A percentile compares a stretch with the other conserved stretches of the same genome.
phyloP scores from a whole-genome alignment of 2,797 vertebrate genomes.

The Manis crassicaudata region DNA sequence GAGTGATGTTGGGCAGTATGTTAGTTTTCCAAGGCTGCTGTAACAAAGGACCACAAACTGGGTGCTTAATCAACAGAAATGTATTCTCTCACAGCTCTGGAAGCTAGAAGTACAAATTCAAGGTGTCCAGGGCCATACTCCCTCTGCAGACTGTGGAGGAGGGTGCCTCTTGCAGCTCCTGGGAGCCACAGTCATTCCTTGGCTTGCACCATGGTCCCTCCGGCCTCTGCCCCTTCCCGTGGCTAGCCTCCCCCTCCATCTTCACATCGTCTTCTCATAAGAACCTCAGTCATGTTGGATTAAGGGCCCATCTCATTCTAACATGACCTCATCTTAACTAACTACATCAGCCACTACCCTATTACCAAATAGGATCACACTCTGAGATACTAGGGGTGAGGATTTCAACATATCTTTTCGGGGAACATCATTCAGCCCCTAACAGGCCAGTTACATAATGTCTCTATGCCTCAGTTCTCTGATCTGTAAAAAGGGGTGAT shows the following conservation, averaged over 20 bases:
- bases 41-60: background rate
- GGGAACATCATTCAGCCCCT: background rate
- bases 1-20: background rate
- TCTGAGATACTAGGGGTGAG: background rate
- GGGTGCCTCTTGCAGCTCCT: background rate
- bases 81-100: background rate
- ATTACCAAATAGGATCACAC: background rate
- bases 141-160: background rate
- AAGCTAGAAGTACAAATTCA: background rate
- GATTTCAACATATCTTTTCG: background rate
- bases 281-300: background rate
- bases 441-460: background rate
- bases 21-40: background rate
- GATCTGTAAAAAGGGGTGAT: background rate
- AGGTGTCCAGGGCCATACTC: background rate
- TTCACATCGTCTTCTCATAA: background rate
- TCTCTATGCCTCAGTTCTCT: background rate
- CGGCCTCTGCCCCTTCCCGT: background rate
- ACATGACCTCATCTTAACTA: background rate
- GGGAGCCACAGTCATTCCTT: background rate
- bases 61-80: background rate
- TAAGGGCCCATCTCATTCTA: background rate
- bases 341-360: background rate
- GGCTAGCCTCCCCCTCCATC: background rate
- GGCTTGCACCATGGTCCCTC: rapidly evolving